phyloP scores from a whole-genome alignment of 2,113 vertebrate species.

The Egretta garzetta region DNA sequence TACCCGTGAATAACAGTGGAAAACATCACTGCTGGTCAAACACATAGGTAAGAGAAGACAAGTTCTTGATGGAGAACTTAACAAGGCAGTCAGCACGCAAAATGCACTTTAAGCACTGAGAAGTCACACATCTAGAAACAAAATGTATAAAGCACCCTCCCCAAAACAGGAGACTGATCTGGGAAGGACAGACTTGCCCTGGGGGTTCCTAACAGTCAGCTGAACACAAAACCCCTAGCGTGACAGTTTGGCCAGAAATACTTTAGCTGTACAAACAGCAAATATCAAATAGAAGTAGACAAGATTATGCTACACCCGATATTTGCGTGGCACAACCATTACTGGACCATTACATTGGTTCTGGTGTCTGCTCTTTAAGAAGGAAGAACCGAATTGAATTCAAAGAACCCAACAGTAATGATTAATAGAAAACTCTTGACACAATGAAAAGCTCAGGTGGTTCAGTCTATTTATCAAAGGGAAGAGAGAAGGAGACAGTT shows the following conservation, averaged over 20 bases:
- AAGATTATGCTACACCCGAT: neutral
- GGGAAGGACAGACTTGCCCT: neutral
- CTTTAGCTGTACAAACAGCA: neutral
- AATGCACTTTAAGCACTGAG: neutral
- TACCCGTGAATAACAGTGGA: neutral
- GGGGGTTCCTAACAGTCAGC: neutral
- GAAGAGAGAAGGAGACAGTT: neutral
- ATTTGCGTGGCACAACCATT: neutral
- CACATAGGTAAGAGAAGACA: neutral
- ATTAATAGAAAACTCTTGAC: neutral
- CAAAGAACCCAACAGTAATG: neutral
- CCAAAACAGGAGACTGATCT: neutral
- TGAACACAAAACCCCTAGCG: accelerated
- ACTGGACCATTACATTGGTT: neutral
- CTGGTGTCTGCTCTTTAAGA: neutral
- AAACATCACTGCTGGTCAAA: neutral
- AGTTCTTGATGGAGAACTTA: neutral
- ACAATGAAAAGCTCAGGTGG: neutral
- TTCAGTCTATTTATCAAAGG: neutral
- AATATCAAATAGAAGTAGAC: neutral
- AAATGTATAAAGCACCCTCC: neutral
- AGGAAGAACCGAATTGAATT: neutral
- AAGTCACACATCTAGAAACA: neutral
- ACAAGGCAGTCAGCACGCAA: neutral
- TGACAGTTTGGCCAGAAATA: neutral